A percentile compares a stretch with the other conserved stretches of the same genome.
phyloP scores from a whole-genome alignment of 1,140 invertebrate species.

The Ganaspis sp. region DNA sequence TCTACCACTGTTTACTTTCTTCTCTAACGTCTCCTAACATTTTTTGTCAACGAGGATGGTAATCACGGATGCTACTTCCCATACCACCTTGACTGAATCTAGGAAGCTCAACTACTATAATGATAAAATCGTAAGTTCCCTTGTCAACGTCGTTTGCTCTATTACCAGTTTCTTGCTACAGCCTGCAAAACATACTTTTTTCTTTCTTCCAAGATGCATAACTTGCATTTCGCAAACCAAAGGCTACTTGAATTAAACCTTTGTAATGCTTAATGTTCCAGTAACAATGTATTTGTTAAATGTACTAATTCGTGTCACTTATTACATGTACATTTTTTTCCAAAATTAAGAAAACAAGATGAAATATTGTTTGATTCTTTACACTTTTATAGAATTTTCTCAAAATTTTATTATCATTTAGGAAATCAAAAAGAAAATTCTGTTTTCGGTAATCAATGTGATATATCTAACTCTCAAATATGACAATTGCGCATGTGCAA shows the following conservation, averaged over 20 bases:
- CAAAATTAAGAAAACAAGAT: no score
- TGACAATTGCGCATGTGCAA: no score
- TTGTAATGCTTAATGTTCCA: background rate
- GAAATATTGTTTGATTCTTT: no score
- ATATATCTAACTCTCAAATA: no score
- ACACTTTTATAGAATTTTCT: no score
- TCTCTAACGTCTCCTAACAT: conserved; percentile 23
- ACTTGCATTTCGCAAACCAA: background rate
- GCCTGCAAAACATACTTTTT: conserved; percentile 20
- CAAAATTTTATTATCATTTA: no score
- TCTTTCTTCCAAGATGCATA: background rate
- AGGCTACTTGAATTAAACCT: no score
- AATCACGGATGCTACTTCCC: conserved; percentile 35
- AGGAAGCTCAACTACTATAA: conserved; percentile 37
- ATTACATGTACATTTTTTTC: no score
- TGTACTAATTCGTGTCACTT: no score
- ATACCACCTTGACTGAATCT: conserved; percentile 21
- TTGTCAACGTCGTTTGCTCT: conserved; percentile 27
- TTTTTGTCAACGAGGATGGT: conserved; percentile 40
- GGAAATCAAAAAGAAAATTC: no score
- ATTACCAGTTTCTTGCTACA: conserved; percentile 39
- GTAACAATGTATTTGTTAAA: no score
- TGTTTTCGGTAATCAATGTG: no score
- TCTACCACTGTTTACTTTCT: conserved; percentile 35
- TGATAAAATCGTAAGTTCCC: conserved; percentile 48